Evolutionary conservation across 2,888 invertebrate genomes (phyloP), one percentile per base, ranked within the genome.

Genomic region (Ceraclea dissimilis): DNA sequence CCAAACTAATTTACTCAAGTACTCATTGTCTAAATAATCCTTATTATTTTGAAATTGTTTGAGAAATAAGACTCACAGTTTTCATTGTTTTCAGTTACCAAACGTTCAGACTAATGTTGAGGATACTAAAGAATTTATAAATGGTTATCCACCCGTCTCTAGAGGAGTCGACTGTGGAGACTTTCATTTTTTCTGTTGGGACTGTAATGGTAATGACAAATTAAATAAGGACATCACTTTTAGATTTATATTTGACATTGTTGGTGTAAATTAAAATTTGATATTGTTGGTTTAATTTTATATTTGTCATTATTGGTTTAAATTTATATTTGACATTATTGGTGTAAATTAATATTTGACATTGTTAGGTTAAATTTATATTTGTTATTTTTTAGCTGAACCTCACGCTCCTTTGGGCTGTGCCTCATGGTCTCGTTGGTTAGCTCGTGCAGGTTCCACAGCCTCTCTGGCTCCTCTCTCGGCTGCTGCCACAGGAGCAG

Each of bases 141-240:
- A 63, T 57, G 68, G 68, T 5, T 64, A 70, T 60, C 66, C 71
- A 11, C 64, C 70, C 39, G 77, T 79, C 10, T 80, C 81, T 1
- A 79, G 82, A 63, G 81, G 84, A 4, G 85, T 85, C 17, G 84
- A 84, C 67, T 85, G 85, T 67, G 84, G 84, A n/a, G 81, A 79
- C 66, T 82, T 82, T 10, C 85, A 85, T 67, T 81, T 82, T 66
- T 85, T 84, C 68, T 85, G 85, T 65, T 85, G 84, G 84, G 83
- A 73, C 67, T 75, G 75, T 59, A 66, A 74, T 58, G 73, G 72
- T 71, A 46, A 43, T 13, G 4, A 16, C 13, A 5, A 8, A 8
- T 43, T 43, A 22, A 8, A n/a, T 33, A 33, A 13, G 8, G 33
- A 13, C 8, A 33, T 44, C 44, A 44, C 13, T 10, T 33, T 10